Conservation (phyloP, 2,113 vertebrate genomes). For the Oxygymnocypris stewartii region DNA sequence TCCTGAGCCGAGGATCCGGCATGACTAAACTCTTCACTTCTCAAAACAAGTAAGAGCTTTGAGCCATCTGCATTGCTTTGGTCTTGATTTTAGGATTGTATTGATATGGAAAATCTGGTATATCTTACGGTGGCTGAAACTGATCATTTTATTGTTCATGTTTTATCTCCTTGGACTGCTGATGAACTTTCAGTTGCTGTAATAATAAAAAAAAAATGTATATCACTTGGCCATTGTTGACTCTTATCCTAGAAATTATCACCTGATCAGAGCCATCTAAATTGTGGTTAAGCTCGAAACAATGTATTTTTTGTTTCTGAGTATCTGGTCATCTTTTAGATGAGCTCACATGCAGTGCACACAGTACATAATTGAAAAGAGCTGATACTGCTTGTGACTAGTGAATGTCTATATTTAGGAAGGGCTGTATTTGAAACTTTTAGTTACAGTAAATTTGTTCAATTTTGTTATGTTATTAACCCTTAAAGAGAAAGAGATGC, state of each 20-base stretch:
- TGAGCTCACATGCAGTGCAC: not conserved
- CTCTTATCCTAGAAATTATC: not conserved
- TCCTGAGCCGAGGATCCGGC: slow-evolving; percentile 86
- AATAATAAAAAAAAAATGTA: not conserved
- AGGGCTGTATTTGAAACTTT: slow-evolving; percentile 8
- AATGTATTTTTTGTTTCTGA: not conserved
- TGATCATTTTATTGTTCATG: not conserved
- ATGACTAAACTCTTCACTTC: slow-evolving; percentile 87
- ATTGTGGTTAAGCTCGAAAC: not conserved
- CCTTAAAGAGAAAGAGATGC: not conserved
- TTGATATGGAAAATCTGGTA: not conserved
- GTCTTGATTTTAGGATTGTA: not conserved
- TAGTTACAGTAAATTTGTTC: not conserved
- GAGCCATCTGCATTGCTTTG: not conserved
- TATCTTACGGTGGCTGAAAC: not conserved
- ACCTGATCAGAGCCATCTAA: not conserved
- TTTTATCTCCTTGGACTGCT: not conserved
- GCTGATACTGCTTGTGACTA: not conserved
- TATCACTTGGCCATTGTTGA: not conserved
- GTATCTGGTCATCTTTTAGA: not conserved
- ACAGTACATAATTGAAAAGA: slow-evolving; percentile 9
- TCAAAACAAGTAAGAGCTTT: slow-evolving; percentile 75
- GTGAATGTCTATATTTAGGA: not conserved
- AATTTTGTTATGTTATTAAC: not conserved
- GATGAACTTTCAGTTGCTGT: not conserved